Conservation (phyloP, 2,113 vertebrate species). For the Salvelinus fontinalis region DNA sequence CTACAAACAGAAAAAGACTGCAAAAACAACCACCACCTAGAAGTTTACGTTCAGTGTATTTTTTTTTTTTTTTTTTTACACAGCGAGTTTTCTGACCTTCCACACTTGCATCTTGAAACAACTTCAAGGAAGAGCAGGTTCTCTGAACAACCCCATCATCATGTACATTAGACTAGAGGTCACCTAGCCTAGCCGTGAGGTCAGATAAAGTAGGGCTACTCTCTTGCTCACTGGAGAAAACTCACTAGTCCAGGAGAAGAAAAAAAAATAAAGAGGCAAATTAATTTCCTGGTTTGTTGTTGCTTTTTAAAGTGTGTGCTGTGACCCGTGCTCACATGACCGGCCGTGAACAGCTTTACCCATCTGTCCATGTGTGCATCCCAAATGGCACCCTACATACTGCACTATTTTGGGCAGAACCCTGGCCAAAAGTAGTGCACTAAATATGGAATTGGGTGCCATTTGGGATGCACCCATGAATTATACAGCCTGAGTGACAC, state of each 20-base stretch:
- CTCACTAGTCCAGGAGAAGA: background rate
- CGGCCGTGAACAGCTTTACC: constrained; percentile 17
- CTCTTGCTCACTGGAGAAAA: constrained; percentile 20
- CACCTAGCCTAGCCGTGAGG: background rate
- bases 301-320: constrained; percentile 6
- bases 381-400: no score
- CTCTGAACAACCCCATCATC: no score
- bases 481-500: constrained; percentile 46
- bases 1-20: no score
- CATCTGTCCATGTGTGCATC: background rate
- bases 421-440: no score
- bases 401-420: no score
- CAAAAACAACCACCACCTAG: no score
- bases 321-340: background rate
- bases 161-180: background rate
- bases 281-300: constrained; percentile 21
- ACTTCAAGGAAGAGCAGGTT: no score
- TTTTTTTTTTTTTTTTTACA: no score
- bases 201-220: background rate
- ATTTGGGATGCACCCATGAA: constrained; percentile 21
- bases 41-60: no score
- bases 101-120: no score
- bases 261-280: constrained; percentile 5
- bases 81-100: no score
- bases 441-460: no score